Percentiles rank a stretch among this genome's conserved stretches.
phyloP scores from a whole-genome alignment of 2,797 vertebrate genomes.

The Chrosomus eos region DNA sequence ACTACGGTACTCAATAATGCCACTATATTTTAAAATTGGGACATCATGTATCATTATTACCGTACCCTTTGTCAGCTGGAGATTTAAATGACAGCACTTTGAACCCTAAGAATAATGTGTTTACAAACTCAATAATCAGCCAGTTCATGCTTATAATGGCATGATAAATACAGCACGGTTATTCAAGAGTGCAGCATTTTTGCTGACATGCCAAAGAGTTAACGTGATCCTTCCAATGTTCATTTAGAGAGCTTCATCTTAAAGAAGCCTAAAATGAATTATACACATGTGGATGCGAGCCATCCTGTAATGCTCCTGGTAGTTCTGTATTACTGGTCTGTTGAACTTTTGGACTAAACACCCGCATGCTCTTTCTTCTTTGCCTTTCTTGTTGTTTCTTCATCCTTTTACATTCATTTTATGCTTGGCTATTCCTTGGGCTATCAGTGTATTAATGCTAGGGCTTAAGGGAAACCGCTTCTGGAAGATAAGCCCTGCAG shows the following conservation, averaged over 20 bases:
- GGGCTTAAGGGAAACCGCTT: constrained; percentile 86
- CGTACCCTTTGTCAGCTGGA: constrained; percentile 1
- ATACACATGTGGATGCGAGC: constrained; percentile 72
- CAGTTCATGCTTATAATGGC: constrained; percentile 30
- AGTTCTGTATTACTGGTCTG: constrained; percentile 82
- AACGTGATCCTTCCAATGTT: constrained; percentile 14
- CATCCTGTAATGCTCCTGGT: constrained; percentile 77
- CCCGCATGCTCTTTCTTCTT: constrained; percentile 80
- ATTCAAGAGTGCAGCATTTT: constrained; percentile 14
- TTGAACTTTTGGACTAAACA: constrained; percentile 81
- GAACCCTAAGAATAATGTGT: constrained; percentile 28
- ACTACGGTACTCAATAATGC: not conserved
- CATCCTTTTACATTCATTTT: constrained; percentile 88
- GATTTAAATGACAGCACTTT: constrained; percentile 28
- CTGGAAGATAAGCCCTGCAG: constrained; percentile 80
- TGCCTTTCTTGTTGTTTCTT: constrained; percentile 85
- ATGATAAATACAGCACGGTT: constrained; percentile 11
- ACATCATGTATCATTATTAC: constrained; percentile 14
- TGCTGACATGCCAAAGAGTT: constrained; percentile 36
- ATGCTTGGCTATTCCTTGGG: constrained; percentile 87
- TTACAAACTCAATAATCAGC: constrained; percentile 40
- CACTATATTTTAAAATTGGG: not conserved
- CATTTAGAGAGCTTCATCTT: constrained; percentile 41
- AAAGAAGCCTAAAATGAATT: constrained; percentile 64
- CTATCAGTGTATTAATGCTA: constrained; percentile 87